phyloP scores from a whole-genome alignment of 2,113 vertebrate species.

The Pterocles orientalis region DNA sequence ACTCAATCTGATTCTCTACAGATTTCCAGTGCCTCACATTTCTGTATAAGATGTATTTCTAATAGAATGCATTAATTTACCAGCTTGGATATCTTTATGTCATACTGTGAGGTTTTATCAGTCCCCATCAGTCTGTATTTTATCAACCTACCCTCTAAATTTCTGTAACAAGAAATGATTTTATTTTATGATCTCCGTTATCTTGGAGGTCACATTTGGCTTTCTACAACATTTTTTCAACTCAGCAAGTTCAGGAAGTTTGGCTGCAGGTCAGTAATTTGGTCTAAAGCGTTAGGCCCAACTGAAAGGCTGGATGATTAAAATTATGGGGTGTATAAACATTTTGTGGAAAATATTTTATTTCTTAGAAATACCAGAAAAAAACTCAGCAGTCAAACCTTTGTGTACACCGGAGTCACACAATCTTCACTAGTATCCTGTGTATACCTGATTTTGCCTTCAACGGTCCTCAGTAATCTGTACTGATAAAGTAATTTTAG shows the following conservation, averaged over 20 bases:
- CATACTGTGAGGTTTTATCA: neutral
- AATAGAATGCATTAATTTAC: neutral
- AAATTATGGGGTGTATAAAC: neutral
- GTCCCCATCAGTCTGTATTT: neutral
- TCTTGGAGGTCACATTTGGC: neutral
- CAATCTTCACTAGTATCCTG: neutral
- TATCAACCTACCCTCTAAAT: neutral
- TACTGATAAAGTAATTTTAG: neutral
- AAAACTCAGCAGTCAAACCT: neutral
- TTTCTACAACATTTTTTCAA: neutral
- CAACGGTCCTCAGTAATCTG: neutral
- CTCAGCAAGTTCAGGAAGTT: neutral
- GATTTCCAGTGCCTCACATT: conserved; percentile 4
- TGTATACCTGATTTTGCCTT: neutral
- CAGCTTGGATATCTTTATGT: neutral
- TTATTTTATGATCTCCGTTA: neutral
- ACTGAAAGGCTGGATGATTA: neutral
- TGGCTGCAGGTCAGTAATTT: neutral
- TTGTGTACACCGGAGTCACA: neutral
- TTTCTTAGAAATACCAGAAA: neutral
- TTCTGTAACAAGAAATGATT: neutral
- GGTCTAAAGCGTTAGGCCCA: neutral
- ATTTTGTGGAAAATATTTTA: neutral
- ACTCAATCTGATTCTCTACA: neutral
- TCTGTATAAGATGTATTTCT: neutral